Evolutionary conservation across 2,797 vertebrate species (phyloP).

Genomic region (Galaxias olidus): DNA sequence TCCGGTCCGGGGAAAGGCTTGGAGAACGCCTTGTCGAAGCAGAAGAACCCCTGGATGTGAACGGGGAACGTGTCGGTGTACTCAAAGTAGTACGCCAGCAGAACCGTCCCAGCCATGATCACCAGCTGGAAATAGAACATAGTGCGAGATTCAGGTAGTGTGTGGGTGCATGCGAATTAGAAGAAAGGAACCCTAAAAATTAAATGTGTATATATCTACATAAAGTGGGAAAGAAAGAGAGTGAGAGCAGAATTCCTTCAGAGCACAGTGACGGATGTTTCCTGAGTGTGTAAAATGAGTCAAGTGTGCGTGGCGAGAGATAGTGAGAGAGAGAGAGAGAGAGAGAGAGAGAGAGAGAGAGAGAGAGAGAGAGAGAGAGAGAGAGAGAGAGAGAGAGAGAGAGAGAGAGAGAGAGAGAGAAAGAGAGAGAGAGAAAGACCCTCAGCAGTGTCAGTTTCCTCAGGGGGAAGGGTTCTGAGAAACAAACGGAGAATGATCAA

Average conservation of each 20-base stretch:
- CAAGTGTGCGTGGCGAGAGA: conserved; percentile 59
- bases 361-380: conserved; percentile 1
- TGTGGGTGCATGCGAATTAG: neutral
- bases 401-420: neutral
- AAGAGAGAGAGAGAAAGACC: conserved; percentile 39
- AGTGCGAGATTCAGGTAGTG: conserved; percentile 51
- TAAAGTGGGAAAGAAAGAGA: conserved; percentile 26
- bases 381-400: neutral
- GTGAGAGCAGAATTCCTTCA: conserved; percentile 34
- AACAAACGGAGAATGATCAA: conserved; percentile 56
- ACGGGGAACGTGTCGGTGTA: conserved; percentile 93
- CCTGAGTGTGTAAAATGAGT: conserved; percentile 70
- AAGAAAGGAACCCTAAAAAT: conserved; percentile 22
- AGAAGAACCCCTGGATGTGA: conserved; percentile 92
- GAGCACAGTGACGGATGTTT: conserved; percentile 62
- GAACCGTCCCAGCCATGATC: conserved; percentile 87
- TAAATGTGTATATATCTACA: too few species aligned
- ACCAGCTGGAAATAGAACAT: conserved; percentile 85
- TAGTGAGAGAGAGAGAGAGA: conserved; percentile 28
- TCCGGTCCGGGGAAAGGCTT: conserved; percentile 89
- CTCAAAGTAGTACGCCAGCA: conserved; percentile 92
- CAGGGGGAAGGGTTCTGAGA: conserved; percentile 58
- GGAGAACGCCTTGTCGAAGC: conserved; percentile 86
- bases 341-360: conserved; percentile 14
- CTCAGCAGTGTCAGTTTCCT: conserved; percentile 54